phyloP scores from a whole-genome alignment of 1,140 invertebrate genomes.

The Sipha flava region DNA sequence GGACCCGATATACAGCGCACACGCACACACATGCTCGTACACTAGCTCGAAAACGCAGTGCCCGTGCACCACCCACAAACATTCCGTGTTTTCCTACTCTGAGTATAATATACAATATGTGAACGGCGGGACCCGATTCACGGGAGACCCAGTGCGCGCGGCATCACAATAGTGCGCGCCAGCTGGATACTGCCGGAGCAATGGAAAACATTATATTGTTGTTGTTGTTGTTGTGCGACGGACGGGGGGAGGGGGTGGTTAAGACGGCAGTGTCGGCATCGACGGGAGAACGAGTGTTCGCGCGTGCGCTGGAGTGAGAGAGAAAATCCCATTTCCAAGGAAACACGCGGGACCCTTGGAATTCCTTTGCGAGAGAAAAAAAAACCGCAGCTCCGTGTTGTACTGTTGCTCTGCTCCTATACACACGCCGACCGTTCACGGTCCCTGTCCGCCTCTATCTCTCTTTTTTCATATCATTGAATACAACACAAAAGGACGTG shows the following conservation, averaged over 20 bases:
- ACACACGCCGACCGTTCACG: neutral
- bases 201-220: constrained; percentile 29
- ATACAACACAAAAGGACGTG: neutral
- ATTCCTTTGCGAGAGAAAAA: neutral
- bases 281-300: neutral
- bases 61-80: constrained; percentile 26
- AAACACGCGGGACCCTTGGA: constrained; percentile 19
- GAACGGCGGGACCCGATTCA: neutral
- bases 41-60: neutral
- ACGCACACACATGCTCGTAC: neutral
- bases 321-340: constrained; percentile 22
- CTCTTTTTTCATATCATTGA: neutral
- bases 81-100: constrained; percentile 20
- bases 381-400: neutral
- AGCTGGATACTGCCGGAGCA: constrained; percentile 15
- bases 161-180: constrained; percentile 2
- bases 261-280: neutral
- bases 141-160: constrained; percentile 15
- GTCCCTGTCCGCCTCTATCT: neutral
- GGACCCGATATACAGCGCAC: neutral
- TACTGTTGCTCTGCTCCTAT: neutral
- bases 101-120: too few species aligned
- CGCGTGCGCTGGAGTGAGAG: neutral
- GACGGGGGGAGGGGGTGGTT: neutral
- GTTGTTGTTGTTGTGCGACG: constrained; percentile 2